Base-by-base conservation (phyloP, 2,797 vertebrate species). In the Trachurus trachurus region DNA sequence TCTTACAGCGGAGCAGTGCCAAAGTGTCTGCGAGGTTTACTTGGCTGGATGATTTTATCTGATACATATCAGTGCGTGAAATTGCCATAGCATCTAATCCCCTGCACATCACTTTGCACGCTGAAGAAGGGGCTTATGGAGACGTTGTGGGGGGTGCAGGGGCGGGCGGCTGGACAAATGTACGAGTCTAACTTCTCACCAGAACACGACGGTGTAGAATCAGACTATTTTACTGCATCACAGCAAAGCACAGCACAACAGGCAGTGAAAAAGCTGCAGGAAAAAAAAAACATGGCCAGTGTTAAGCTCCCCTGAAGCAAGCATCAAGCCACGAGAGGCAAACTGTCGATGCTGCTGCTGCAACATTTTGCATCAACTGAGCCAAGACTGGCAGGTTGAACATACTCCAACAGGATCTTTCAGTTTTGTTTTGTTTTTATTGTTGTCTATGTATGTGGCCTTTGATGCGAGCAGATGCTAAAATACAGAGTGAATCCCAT, bases 401-500 rank as follows among this genome's bases (percentile, higher is more conserved):
- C 31, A 56, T 15, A 59, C 56, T 66, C 19, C 6, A 16, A 29
- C 58, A 29, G 15, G 37, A 70, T 76, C 44, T 2, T 54, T 56
- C 17, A n/a, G n/a, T n/a, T n/a, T n/a, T n/a, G n/a, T n/a, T n/a
- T n/a, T 31, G 63, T 73, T 10, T 34, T 37, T 37, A 37, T 56
- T 49, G 44, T 39, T 34, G 39, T 37, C 5, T 34, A 7, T 2
- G 29, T 9, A n/a, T 29, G 29, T 64, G 52, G 19, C 15, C 74
- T 69, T 58, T 79, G 71, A 76, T 56, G 57, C 40, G 42, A 56
- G 59, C 10, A 60, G 74, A 73, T 50, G 64, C 83, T 86, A 59
- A 60, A 39, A 39, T 80, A 45, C 45, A 40, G 29, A 69, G 61
- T 72, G 53, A 81, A 88, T 82, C 74, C 11, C 4, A 79, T 89